Conservation (phyloP, 2,113 vertebrate genomes). For the Pseudolaguvia tuberculata region DNA sequence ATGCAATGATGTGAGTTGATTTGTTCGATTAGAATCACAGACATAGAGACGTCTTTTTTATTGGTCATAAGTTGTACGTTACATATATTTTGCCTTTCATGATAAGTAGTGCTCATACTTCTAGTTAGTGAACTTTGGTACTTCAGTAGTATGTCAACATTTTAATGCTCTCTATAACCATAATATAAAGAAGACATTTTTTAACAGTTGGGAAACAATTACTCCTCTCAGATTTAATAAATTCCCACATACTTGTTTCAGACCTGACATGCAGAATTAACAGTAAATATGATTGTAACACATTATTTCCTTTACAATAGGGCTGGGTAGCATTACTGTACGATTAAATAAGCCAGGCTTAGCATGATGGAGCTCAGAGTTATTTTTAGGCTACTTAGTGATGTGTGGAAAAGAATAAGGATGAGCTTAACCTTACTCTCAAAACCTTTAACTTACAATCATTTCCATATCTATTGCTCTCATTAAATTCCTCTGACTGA, state of each 20-base stretch:
- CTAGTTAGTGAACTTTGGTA: no score
- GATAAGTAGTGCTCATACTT: no score
- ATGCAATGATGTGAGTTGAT: no score
- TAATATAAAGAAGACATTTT: no score
- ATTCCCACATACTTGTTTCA: conserved; percentile 28
- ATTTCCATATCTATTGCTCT: not conserved
- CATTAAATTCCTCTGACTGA: not conserved
- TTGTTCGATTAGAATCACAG: no score
- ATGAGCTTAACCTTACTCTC: conserved; percentile 54
- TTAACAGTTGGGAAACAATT: not conserved
- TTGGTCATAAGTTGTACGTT: no score
- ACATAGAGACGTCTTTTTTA: no score
- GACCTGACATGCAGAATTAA: not conserved
- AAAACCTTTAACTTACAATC: conserved; percentile 31
- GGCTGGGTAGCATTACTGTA: conserved; percentile 12
- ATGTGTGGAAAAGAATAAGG: conserved; percentile 29
- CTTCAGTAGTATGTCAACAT: no score
- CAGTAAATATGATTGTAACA: conserved; percentile 11
- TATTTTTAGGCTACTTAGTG: conserved; percentile 64
- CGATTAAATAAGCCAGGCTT: conserved; percentile 12
- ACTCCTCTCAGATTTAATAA: conserved; percentile 35
- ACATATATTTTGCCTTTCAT: no score
- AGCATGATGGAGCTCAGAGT: conserved; percentile 27
- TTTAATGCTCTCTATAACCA: no score
- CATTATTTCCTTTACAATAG: conserved; percentile 15